phyloP scores from a whole-genome alignment of 2,888 invertebrate species.

The Agrochola lota region DNA sequence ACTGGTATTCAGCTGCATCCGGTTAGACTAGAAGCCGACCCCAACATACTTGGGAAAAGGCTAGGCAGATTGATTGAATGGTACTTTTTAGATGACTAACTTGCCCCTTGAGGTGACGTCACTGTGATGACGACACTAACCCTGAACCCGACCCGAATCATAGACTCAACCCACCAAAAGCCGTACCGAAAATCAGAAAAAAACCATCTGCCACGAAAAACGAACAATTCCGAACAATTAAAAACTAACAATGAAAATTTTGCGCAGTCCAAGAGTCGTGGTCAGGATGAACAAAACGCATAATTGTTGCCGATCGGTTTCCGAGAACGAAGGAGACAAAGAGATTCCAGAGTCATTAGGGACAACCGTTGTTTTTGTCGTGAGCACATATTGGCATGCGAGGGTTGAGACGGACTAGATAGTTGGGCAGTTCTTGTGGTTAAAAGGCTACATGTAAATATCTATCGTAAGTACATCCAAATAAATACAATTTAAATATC shows the following conservation, averaged over 20 bases:
- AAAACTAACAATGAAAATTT: slow-evolving; percentile 59
- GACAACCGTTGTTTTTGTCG: neutral
- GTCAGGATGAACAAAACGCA: slow-evolving; percentile 42
- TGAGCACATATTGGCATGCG: slow-evolving; percentile 19
- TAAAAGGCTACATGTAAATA: too few species aligned
- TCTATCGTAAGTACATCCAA: too few species aligned
- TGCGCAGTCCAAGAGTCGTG: slow-evolving; percentile 44
- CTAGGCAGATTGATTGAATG: too few species aligned
- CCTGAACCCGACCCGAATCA: neutral
- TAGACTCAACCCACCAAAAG: neutral
- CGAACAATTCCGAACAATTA: slow-evolving; percentile 46
- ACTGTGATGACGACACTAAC: neutral
- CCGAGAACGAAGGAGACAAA: slow-evolving; percentile 44
- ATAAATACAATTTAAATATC: too few species aligned
- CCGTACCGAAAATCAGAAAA: slow-evolving; percentile 1
- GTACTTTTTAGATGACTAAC: too few species aligned
- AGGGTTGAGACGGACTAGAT: neutral
- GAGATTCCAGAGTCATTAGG: slow-evolving; percentile 54
- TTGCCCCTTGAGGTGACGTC: neutral
- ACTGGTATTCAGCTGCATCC: too few species aligned
- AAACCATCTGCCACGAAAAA: slow-evolving; percentile 7
- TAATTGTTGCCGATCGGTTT: slow-evolving; percentile 54
- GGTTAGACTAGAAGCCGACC: too few species aligned
- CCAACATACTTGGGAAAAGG: too few species aligned
- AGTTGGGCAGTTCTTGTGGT: neutral